phyloP scores from a whole-genome alignment of 1,140 invertebrate species.

The Galleria mellonella region DNA sequence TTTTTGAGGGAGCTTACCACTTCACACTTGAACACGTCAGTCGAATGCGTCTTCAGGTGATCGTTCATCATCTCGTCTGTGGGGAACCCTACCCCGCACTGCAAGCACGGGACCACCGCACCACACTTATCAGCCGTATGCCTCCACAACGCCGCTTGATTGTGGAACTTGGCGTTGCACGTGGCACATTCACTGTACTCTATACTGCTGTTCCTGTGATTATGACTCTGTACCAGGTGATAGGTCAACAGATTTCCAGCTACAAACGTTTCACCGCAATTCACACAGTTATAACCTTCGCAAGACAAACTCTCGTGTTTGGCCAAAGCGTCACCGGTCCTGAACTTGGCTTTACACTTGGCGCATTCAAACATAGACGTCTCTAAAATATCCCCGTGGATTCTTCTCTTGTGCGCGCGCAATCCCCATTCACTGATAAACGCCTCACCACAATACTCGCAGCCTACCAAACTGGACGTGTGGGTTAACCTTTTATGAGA shows the following conservation, averaged over 20 bases:
- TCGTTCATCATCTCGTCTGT: constrained; percentile 17
- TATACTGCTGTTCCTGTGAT: no score
- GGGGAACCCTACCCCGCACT: constrained; percentile 24
- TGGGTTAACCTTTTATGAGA: not conserved
- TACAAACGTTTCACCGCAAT: not conserved
- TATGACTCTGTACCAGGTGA: not conserved
- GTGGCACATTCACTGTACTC: not conserved
- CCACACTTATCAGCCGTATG: not conserved
- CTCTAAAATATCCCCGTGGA: constrained; percentile 12
- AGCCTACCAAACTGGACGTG: not conserved
- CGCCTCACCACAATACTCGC: constrained; percentile 13
- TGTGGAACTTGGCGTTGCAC: not conserved
- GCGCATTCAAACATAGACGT: constrained; percentile 7
- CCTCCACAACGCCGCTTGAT: not conserved
- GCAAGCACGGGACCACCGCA: constrained; percentile 11
- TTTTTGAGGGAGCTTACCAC: constrained; percentile 28
- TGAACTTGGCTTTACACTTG: constrained; percentile 18
- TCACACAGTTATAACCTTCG: not conserved
- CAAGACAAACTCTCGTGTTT: constrained; percentile 7
- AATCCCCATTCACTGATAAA: constrained; percentile 31
- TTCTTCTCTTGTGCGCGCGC: constrained; percentile 29
- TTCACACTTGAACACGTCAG: constrained; percentile 20
- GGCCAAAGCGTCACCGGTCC: constrained; percentile 19
- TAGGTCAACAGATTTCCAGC: not conserved
- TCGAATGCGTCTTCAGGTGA: constrained; percentile 23